A percentile compares a stretch with the other conserved stretches of the same genome.
These are phyloP conservation scores for Philypnodon macrostomus DNA, from an alignment of 2,797 vertebrate genomes.

Conservation along the genomic window DNA sequence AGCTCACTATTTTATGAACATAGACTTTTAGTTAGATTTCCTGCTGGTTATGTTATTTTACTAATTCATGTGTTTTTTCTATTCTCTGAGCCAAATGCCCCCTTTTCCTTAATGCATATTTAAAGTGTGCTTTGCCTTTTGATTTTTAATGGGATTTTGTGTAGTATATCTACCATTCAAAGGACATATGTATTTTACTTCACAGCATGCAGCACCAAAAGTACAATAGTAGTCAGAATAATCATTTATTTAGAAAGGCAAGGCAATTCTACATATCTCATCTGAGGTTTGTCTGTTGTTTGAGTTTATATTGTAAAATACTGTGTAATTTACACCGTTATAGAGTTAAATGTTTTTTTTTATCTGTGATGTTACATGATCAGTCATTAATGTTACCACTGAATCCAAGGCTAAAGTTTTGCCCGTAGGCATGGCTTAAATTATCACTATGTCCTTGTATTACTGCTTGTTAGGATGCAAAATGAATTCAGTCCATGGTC, in stretches of 20 bases:
- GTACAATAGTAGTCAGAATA: constrained; percentile 29
- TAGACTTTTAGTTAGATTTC: constrained; percentile 46
- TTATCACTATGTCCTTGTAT: too few relatives aligned
- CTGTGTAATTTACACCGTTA: too few relatives aligned
- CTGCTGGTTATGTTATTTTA: constrained; percentile 46
- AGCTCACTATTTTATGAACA: constrained; percentile 36
- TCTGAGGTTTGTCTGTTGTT: constrained; percentile 4
- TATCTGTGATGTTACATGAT: too few relatives aligned
- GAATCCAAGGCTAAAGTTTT: too few relatives aligned
- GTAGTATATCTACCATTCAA: constrained; percentile 20
- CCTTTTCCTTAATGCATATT: constrained; percentile 25
- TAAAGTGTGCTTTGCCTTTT: constrained; percentile 32
- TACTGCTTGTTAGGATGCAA: too few relatives aligned
- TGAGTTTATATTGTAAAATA: too few relatives aligned
- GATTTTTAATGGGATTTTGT: constrained; percentile 32
- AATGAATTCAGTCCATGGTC: neutral
- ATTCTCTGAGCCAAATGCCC: constrained; percentile 29
- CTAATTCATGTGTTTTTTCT: constrained; percentile 45
- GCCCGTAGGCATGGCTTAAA: too few relatives aligned
- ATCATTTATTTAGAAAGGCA: constrained; percentile 27
- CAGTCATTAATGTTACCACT: too few relatives aligned
- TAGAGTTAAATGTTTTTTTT: too few relatives aligned
- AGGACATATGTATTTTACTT: constrained; percentile 13
- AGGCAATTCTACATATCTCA: constrained; percentile 20
- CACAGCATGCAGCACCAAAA: constrained; percentile 19